These are phyloP conservation scores for Diarsia dahlii DNA, from an alignment of 2,888 invertebrate genomes.

Conservation along the genomic window DNA sequence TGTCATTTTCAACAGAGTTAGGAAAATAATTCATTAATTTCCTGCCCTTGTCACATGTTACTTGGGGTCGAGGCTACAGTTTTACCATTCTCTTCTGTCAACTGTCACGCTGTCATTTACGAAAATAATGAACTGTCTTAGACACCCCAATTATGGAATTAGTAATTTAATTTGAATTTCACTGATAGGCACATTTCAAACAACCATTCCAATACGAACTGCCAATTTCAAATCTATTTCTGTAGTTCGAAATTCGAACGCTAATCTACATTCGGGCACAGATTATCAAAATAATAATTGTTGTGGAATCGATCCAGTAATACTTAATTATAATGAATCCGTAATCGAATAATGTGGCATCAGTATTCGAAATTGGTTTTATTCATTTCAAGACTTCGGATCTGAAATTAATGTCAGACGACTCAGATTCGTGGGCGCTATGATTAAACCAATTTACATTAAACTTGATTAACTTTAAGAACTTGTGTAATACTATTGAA, in stretches of 20 bases:
- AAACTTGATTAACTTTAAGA: constrained; percentile 38
- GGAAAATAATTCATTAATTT: neutral
- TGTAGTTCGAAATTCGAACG: constrained; percentile 38
- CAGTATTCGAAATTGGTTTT: constrained; percentile 51
- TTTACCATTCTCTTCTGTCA: no score
- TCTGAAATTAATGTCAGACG: constrained; percentile 36
- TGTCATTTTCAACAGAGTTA: neutral
- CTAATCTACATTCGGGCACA: constrained; percentile 21
- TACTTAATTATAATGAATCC: constrained; percentile 45
- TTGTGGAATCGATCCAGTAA: constrained; percentile 24
- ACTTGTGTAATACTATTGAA: neutral
- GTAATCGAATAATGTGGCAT: constrained; percentile 39
- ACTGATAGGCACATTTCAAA: constrained; percentile 13
- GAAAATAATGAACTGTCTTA: constrained; percentile 7
- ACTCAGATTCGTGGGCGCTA: constrained; percentile 15
- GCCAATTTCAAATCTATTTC: constrained; percentile 28
- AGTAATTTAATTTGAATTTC: constrained; percentile 7
- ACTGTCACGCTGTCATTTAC: no score
- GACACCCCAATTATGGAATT: neutral
- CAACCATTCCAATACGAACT: constrained; percentile 6
- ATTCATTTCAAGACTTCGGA: constrained; percentile 43
- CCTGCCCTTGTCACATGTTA: no score
- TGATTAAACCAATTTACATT: constrained; percentile 37
- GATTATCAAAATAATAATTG: constrained; percentile 38
- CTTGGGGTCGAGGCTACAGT: no score